Evolutionary conservation across 2,888 invertebrate genomes (phyloP).

Genomic region (Agapostemon virescens): DNA sequence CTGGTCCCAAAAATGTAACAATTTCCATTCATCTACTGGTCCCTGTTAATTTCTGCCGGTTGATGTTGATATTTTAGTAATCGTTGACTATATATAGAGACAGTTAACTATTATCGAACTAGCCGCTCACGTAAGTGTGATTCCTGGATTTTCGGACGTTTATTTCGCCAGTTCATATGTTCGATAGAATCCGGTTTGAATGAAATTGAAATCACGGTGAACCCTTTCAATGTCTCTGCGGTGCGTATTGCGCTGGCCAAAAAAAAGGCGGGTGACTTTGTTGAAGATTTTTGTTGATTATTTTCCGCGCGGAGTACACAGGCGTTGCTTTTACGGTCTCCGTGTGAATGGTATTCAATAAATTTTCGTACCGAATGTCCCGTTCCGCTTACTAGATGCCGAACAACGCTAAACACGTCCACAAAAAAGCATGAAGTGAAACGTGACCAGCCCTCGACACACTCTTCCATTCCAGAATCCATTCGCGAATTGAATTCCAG

Average conservation of each 20-base stretch:
- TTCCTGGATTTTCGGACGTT: neutral
- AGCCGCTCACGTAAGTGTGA: neutral
- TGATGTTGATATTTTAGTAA: neutral
- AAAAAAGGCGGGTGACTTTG: constrained; percentile 15
- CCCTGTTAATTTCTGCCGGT: too few species aligned
- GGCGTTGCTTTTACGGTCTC: neutral
- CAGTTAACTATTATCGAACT: neutral
- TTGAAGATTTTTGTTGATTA: constrained; percentile 23
- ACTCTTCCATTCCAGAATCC: constrained; percentile 1
- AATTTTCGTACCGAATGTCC: constrained; percentile 30
- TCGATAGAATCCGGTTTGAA: constrained; percentile 18
- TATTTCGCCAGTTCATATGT: neutral
- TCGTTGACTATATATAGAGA: too few species aligned
- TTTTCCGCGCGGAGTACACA: constrained; percentile 7
- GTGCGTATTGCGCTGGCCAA: neutral
- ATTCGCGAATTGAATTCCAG: constrained; percentile 38
- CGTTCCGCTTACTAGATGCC: constrained; percentile 23
- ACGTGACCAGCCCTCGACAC: constrained; percentile 16
- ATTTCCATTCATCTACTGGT: too few species aligned
- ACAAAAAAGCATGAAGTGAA: constrained; percentile 30
- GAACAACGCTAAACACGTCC: constrained; percentile 35
- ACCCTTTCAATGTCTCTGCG: neutral
- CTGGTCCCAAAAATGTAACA: too few species aligned
- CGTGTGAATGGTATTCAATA: constrained; percentile 41
- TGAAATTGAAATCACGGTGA: constrained; percentile 26